Evolutionary conservation across 2,888 invertebrate species (phyloP).

Genomic region (Pandemis cinnamomeana): DNA sequence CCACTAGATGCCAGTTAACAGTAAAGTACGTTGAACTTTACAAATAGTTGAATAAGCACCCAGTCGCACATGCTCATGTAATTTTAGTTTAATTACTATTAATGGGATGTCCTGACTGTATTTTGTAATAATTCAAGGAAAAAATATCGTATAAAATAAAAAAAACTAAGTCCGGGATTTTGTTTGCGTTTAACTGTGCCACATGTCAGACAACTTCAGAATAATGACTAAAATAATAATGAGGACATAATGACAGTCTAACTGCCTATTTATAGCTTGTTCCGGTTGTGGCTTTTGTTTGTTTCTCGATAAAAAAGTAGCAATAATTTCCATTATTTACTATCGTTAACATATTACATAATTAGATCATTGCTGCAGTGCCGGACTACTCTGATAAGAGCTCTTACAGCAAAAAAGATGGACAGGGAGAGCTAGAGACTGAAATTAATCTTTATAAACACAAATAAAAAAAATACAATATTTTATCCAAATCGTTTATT

Average conservation of each 20-base stretch:
- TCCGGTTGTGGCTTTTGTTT: neutral
- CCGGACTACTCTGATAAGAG: no score
- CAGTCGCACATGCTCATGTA: neutral
- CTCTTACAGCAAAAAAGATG: no score
- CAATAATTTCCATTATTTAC: neutral
- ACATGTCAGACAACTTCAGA: neutral
- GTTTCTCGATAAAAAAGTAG: neutral
- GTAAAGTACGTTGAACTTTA: conserved; percentile 20
- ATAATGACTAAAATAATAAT: neutral
- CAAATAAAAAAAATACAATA: conserved; percentile 53
- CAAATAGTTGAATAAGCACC: conserved; percentile 1
- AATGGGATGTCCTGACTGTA: neutral
- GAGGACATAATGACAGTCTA: neutral
- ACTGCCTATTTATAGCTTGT: neutral
- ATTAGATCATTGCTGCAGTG: neutral
- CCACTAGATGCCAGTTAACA: conserved; percentile 3
- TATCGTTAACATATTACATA: neutral
- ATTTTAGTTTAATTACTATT: neutral
- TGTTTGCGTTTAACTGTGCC: neutral
- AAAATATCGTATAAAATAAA: neutral
- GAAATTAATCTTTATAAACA: no score
- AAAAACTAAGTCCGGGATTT: neutral
- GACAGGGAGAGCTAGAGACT: no score
- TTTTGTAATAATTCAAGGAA: neutral
- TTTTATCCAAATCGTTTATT: conserved; percentile 84